Percentiles rank a stretch among this genome's conserved stretches.
These are phyloP conservation scores for Oscarella lobularis DNA, from an alignment of 37 sponge, comb jelly and placozoan species.

Conservation along the genomic window DNA sequence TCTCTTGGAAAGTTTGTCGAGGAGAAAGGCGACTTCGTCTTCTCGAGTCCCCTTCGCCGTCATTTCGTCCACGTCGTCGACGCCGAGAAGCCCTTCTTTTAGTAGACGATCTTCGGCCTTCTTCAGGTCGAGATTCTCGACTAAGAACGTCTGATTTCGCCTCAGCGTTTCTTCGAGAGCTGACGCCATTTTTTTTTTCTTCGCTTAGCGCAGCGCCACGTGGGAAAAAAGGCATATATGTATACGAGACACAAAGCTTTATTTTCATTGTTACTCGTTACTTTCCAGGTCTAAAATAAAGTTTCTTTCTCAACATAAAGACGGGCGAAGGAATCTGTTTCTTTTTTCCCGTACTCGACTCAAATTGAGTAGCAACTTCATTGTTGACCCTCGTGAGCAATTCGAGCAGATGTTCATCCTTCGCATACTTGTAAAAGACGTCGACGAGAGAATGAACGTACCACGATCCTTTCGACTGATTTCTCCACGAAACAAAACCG, in stretches of 20 bases:
- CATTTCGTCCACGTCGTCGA: not conserved
- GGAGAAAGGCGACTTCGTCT: not conserved
- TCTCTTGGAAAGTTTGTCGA: not conserved
- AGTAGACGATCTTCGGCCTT: not conserved
- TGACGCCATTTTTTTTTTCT: too few species aligned
- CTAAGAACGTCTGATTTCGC: not conserved
- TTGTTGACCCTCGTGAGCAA: conserved; percentile 63
- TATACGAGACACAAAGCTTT: too few species aligned
- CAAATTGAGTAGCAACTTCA: conserved; percentile 47
- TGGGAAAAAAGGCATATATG: too few species aligned
- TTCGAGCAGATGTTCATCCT: conserved; percentile 43
- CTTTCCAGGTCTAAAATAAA: too few species aligned
- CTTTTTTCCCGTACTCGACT: conserved; percentile 34
- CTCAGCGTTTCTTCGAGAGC: not conserved
- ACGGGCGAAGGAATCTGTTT: conserved; percentile 68
- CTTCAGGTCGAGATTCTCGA: not conserved
- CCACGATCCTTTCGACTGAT: conserved; percentile 58
- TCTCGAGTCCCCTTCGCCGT: not conserved
- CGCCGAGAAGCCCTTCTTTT: not conserved
- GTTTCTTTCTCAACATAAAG: conserved; percentile 40
- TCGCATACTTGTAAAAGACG: conserved; percentile 24
- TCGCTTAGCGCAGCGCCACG: too few species aligned
- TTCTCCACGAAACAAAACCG: conserved; percentile 84
- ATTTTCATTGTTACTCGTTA: too few species aligned
- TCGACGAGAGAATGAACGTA: conserved; percentile 58